Base-by-base conservation (phyloP, 1,140 invertebrate genomes). In the Habropoda laboriosa region DNA sequence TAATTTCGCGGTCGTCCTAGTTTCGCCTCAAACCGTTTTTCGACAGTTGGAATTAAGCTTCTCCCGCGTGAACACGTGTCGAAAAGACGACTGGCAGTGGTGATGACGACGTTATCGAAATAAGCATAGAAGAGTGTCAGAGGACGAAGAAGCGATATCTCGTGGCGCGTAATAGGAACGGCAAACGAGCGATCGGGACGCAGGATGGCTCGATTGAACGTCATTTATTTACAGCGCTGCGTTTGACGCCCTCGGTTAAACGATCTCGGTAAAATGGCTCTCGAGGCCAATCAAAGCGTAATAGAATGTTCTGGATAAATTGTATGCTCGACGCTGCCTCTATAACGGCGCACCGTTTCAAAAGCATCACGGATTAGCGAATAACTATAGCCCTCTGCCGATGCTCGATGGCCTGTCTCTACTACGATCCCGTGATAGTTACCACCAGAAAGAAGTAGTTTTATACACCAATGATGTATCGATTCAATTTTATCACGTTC, bases 251-350 rank as follows among this genome's bases (percentile, higher is more conserved):
- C 58, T 51, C 67, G 67, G 40, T 80, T 83, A 80, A 83, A 83
- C 82, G 72, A 77, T 77, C 79, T 81, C 61, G 72, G 18, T 70
- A 81, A 82, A 79, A 85, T 55, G 64, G 32, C 68, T 82, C 82
- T 55, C 53, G 68, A 35, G 35, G 58, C 16, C 60, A 85, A 86
- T 85, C 84, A 82, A 82, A 82, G 51, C 49, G 63, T 86, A 85
- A 85, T 79, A 79, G 74, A 86, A 85, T 78, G 74, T 58, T 60
- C 40, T 55, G 72, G 49, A 85, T 85, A 86, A 86, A 85, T 74
- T 60, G 64, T 49, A 30, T 58, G 13, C 42, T 45, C 47, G 32
- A 8, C 27, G 35, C 8, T 16, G 27, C 27, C 35, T 42, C 24
- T 12, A 61, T 42, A 49, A 40, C 38, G 21, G 24, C 18, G 35